Percentiles rank a stretch among this genome's conserved stretches.
phyloP scores from a whole-genome alignment of 2,113 vertebrate genomes.

The Paralichthys olivaceus region DNA sequence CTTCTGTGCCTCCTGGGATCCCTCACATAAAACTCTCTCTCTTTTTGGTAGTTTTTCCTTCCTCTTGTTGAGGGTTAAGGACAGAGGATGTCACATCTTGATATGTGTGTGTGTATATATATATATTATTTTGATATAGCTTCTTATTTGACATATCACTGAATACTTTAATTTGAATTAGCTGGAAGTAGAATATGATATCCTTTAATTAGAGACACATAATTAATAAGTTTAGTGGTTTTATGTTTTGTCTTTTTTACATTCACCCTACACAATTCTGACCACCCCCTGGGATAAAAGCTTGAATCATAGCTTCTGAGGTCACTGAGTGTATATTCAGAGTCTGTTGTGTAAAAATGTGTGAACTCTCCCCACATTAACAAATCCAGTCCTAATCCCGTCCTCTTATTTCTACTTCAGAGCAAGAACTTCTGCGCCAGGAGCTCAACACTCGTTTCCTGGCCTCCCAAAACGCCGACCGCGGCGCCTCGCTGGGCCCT shows the following conservation, averaged over 20 bases:
- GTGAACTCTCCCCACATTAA: neutral
- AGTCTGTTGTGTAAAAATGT: too few relatives aligned
- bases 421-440: slow-evolving; percentile 97
- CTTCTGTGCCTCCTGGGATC: too few relatives aligned
- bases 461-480: slow-evolving; percentile 97
- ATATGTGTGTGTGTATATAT: too few relatives aligned
- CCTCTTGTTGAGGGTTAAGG: too few relatives aligned
- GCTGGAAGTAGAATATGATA: neutral
- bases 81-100: too few relatives aligned
- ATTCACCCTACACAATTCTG: neutral
- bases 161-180: neutral
- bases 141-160: neutral
- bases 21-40: too few relatives aligned
- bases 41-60: too few relatives aligned
- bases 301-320: neutral
- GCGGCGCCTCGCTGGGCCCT: slow-evolving; percentile 94
- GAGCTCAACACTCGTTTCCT: slow-evolving; percentile 97
- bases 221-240: too few relatives aligned
- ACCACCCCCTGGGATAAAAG: neutral
- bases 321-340: neutral
- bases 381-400: neutral
- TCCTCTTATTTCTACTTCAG: slow-evolving; percentile 69
- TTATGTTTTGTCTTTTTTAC: too few relatives aligned
- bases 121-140: too few relatives aligned
- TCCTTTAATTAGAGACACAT: too few relatives aligned